Evolutionary conservation across 2,113 vertebrate genomes (phyloP).

Genomic region (Electrona antarctica): DNA sequence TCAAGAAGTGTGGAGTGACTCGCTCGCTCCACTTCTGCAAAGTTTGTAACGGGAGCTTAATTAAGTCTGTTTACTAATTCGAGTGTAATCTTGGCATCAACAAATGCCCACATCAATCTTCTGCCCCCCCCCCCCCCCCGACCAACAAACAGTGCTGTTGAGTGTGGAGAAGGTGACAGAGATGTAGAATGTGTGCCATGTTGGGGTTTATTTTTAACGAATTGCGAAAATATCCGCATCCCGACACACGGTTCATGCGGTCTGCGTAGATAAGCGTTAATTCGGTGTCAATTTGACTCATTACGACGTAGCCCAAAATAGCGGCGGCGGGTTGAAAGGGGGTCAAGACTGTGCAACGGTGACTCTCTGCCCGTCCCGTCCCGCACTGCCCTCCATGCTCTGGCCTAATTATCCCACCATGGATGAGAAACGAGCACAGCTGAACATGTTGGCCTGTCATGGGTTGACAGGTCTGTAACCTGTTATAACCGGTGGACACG

Average conservation of each 20-base stretch:
- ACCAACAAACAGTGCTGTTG: background rate
- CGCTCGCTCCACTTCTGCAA: constrained; percentile 13
- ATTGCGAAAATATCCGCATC: too few relatives aligned
- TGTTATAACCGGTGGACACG: constrained; percentile 20
- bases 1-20: constrained; percentile 17
- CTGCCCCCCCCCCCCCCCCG: background rate
- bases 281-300: too few relatives aligned
- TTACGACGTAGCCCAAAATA: too few relatives aligned
- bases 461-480: constrained; percentile 35
- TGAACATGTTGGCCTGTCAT: constrained; percentile 16
- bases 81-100: constrained; percentile 20
- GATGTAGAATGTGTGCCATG: constrained; percentile 15
- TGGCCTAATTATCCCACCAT: constrained; percentile 13
- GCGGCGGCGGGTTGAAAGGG: too few relatives aligned
- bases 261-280: too few relatives aligned
- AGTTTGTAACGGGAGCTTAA: constrained; percentile 22
- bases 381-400: background rate
- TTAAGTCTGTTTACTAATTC: constrained; percentile 45
- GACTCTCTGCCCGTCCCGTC: background rate
- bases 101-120: constrained; percentile 2
- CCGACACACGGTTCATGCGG: too few relatives aligned
- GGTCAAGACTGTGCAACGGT: constrained; percentile 14
- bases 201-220: constrained; percentile 3
- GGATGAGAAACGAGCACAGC: constrained; percentile 24
- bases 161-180: constrained; percentile 13